Percentiles rank a stretch among this genome's conserved stretches.
Evolutionary conservation across 2,113 vertebrate species (phyloP).

Genomic region (Cercopithecus mona): DNA sequence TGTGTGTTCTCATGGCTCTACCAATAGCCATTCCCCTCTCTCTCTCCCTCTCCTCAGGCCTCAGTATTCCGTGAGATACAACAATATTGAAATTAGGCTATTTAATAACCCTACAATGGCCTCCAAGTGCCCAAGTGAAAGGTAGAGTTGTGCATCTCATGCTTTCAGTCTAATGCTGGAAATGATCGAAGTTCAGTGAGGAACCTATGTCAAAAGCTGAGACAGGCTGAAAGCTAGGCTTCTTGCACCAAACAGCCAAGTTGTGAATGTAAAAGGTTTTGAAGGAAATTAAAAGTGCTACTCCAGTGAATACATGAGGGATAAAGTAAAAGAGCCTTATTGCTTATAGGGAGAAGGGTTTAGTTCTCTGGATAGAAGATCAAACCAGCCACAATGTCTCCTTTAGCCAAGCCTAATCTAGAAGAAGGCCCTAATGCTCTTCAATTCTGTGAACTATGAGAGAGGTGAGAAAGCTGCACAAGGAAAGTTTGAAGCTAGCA

Average conservation of each 20-base stretch:
- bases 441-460: neutral
- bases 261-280: neutral
- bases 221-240: neutral
- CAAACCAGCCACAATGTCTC: neutral
- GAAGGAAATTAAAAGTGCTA: neutral
- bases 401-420: neutral
- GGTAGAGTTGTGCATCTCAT: neutral
- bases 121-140: neutral
- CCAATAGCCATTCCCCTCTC: neutral
- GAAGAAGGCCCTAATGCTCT: neutral
- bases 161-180: neutral
- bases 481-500: neutral
- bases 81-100: neutral
- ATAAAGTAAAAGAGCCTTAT: neutral
- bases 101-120: neutral
- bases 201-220: neutral
- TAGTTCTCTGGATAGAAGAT: neutral
- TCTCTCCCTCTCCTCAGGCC: neutral
- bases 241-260: neutral
- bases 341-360: neutral
- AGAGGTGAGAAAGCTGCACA: neutral
- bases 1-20: neutral
- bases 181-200: neutral
- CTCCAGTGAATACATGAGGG: neutral
- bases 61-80: neutral